Evolutionary conservation across 2,113 vertebrate genomes (phyloP), one percentile per base, ranked within the genome.

Genomic region (Cyprinodon variegatus): DNA sequence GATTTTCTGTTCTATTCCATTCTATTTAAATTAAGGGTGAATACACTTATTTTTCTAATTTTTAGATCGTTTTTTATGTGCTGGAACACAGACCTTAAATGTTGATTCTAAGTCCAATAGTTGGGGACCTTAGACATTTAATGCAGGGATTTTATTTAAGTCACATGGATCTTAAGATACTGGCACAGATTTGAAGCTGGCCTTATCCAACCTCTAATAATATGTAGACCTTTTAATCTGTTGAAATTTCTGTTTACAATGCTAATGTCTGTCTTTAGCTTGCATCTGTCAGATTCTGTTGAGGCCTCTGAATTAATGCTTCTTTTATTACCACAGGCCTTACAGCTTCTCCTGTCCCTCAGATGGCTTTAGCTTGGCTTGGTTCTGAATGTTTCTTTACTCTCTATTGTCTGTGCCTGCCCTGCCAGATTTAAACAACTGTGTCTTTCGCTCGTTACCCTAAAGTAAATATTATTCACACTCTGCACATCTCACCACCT

Each of bases 371-470:
- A 36, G 66, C 13, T 46, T 59, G 74, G 36, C 17, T 57, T 53
- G 48, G 48, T 53, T 62, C 61, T 41, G 45, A 70, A 53, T 22
- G 20, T 8, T 68, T 72, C 61, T 65, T 37, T n/a, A 63, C 50
- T 0, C 5, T 57, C 50, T 57, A 57, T 57, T 9, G 50, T 62
- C 61, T 36, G 15, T 36, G 61, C 36, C 40, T 39, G 11, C 10
- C 8, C 62, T 64, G 62, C 14, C 62, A 64, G 38, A 14, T 40
- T 15, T 39, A 39, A 39, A 40, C 17, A 57, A 39, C 40, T 40
- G 14, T 38, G 20, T 39, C 37, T 40, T 14, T 64, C 39, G 62
- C 38, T 64, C 38, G 40, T 39, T 15, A 17, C 38, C 13, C 37
- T 4, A 39, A 63, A 62, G 8, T 14, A 63, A 38, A 53, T 53